Percentiles rank a stretch among this genome's conserved stretches.
Conservation (phyloP, 1,140 invertebrate species). For the Drosophila melanogaster region Release_6_plus_ISO1_MT NT_037436.4:7190001-7190500, state of each 20-base stretch:
- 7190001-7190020: constrained; percentile 54
- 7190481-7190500: constrained; percentile 69
- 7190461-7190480: constrained; percentile 61
- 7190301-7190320: constrained; percentile 29
- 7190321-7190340: constrained; percentile 11
- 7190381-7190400: constrained; percentile 75
- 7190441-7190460: constrained; percentile 49
- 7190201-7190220: constrained; percentile 38
- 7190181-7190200: constrained; percentile 68
- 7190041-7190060: constrained; percentile 46
- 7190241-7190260: constrained; percentile 15
- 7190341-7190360: constrained; percentile 18
- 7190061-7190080: constrained; percentile 70
- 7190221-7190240: constrained; percentile 24
- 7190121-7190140: not conserved
- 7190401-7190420: constrained; percentile 75
- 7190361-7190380: constrained; percentile 37
- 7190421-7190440: constrained; percentile 52
- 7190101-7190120: not conserved
- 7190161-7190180: constrained; percentile 62
- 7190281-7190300: constrained; percentile 32
- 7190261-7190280: constrained; percentile 1
- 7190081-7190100: constrained; percentile 47
- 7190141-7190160: constrained; percentile 33
- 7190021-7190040: constrained; percentile 77